Base-by-base conservation (phyloP, 2,888 invertebrate species). In the Netelia melanura region DNA sequence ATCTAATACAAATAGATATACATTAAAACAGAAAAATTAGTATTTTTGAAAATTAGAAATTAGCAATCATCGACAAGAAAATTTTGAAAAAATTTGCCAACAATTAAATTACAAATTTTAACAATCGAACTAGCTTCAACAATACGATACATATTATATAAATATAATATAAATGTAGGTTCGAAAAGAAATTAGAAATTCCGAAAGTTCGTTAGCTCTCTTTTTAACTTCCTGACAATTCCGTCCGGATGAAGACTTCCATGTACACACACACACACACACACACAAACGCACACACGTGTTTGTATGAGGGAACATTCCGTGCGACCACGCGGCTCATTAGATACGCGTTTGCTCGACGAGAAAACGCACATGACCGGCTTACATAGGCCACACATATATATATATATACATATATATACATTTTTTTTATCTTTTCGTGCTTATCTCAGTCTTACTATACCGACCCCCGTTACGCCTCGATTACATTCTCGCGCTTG, bases 271-370 rank as follows among this genome's bases (percentile, higher is more conserved):
- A 48, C 3, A 48, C 11, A 48, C 48, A 11, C 11, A 48, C 11
- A 48, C 3, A 48, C 3, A 48, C 3, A 11, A 0, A 11, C 3
- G 0, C 48, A 30, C 30, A 30, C 30, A 30, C 3, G 6, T 21
- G 68, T 43, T 67, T n/a, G 21, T 61, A 79, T 3, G 10, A 14
- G 38, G 64, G 72, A 56, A 75, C 67, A 81, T 81, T 81, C 67
- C 74, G 81, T 74, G 81, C 61, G 74, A 74, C 74, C 74, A 74
- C 74, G 54, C 54, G 81, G 67, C 81, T 81, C 81, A 74, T 81
- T 81, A 81, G 71, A 81, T 61, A 30, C 61, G 17, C 67, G 65
- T 38, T 56, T 61, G 17, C 30, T 48, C 25, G 17, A 56, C 72
- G 65, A 80, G 58, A 80, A 61, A 64, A 43, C 58, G 48, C 56